Conservation (phyloP, 2,113 vertebrate genomes). For the Parus major region DNA sequence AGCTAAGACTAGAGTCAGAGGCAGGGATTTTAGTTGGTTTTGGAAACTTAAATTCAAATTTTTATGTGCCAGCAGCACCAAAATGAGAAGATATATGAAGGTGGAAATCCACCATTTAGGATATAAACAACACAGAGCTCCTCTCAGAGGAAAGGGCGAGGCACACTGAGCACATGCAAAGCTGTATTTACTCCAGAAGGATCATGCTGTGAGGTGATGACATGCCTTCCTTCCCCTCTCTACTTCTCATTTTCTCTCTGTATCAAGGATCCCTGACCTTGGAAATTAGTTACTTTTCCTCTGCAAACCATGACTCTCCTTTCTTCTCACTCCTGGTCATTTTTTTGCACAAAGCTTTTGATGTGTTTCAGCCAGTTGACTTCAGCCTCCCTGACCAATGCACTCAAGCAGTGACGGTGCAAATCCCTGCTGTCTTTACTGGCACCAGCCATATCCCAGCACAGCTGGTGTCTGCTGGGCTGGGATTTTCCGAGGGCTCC, state of each 20-base stretch:
- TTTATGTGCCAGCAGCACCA: neutral
- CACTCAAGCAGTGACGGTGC: neutral
- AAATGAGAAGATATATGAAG: neutral
- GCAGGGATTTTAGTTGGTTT: neutral
- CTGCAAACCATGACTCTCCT: neutral
- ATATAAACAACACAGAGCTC: neutral
- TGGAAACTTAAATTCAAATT: neutral
- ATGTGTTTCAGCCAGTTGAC: neutral
- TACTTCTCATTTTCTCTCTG: slow-evolving; percentile 25
- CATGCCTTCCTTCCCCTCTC: neutral
- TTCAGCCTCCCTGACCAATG: neutral
- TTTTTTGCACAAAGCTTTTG: neutral
- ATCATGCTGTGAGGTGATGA: neutral
- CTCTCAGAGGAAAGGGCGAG: neutral
- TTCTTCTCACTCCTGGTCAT: neutral
- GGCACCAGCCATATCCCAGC: neutral
- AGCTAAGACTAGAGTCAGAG: neutral
- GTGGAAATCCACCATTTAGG: neutral
- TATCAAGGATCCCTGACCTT: neutral
- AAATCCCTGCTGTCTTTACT: neutral
- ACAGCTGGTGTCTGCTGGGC: neutral
- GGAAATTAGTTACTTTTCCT: neutral
- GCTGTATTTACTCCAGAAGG: neutral
- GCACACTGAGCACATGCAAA: neutral
- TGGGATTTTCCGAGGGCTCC: slow-evolving; percentile 5